Percentiles rank a stretch among this genome's conserved stretches.
phyloP scores from a whole-genome alignment of 2,888 invertebrate species.

The Machimus atricapillus region DNA sequence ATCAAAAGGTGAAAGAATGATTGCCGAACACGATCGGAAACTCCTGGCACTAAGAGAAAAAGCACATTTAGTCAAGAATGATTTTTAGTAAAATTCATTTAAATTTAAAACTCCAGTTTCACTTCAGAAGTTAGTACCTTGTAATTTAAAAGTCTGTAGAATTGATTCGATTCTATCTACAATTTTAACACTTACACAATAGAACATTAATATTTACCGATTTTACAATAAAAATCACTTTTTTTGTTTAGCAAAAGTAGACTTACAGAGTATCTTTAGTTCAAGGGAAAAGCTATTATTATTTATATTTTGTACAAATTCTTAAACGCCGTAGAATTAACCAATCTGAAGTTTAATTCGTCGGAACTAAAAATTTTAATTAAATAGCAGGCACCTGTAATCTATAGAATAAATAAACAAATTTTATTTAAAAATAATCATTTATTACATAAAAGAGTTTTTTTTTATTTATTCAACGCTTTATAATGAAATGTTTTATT shows the following conservation, averaged over 20 bases:
- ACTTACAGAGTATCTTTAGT: too few species aligned
- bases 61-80: conserved; percentile 61
- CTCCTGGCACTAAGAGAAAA: conserved; percentile 57
- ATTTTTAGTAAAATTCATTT: conserved; percentile 54
- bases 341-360: too few species aligned
- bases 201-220: too few species aligned
- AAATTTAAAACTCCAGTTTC: background rate
- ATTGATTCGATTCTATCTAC: background rate
- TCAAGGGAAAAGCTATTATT: too few species aligned
- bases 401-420: background rate
- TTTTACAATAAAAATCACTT: too few species aligned
- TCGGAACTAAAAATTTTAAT: too few species aligned
- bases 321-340: too few species aligned
- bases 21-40: conserved; percentile 65
- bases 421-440: background rate
- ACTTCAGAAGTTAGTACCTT: background rate
- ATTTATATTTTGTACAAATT: too few species aligned
- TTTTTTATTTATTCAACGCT: background rate
- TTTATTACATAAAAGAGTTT: background rate
- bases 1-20: conserved; percentile 76
- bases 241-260: too few species aligned
- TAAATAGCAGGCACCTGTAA: too few species aligned
- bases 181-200: too few species aligned
- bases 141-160: too few species aligned
- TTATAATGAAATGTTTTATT: background rate